These are phyloP conservation scores for Callocephalon fimbriatum DNA, from an alignment of 2,113 vertebrate species.

Conservation along the genomic window DNA sequence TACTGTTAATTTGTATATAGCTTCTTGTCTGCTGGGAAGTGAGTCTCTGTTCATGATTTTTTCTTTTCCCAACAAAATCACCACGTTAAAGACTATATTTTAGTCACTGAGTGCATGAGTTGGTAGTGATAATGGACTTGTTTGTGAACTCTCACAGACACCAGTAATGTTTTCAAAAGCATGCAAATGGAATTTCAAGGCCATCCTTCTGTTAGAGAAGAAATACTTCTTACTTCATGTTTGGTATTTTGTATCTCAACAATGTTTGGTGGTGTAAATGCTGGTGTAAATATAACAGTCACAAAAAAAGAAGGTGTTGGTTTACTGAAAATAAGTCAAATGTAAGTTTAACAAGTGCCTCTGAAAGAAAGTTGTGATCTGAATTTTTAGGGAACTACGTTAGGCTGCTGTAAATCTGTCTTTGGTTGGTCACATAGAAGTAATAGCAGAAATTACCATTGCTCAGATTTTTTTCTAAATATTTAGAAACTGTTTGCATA, in stretches of 20 bases:
- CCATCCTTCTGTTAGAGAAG: background rate
- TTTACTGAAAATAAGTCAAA: background rate
- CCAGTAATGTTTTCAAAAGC: background rate
- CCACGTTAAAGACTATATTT: background rate
- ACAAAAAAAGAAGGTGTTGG: background rate
- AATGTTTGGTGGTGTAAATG: background rate
- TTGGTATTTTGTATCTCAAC: background rate
- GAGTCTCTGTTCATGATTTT: background rate
- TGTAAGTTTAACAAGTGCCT: background rate
- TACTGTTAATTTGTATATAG: background rate
- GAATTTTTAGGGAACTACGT: background rate
- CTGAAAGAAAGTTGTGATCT: background rate
- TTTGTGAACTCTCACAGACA: background rate
- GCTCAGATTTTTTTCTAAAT: background rate
- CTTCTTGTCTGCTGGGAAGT: background rate
- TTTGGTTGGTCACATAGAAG: slow-evolving; percentile 7
- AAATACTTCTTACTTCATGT: background rate
- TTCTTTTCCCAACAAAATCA: background rate
- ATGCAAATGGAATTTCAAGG: background rate
- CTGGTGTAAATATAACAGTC: background rate
- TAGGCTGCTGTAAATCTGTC: background rate
- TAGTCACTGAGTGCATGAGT: background rate
- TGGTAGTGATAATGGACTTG: background rate
- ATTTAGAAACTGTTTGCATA: slow-evolving; percentile 28
- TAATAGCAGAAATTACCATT: slow-evolving; percentile 10